Conservation (phyloP, 2,888 invertebrate genomes). For the Apotomis betuletana region DNA sequence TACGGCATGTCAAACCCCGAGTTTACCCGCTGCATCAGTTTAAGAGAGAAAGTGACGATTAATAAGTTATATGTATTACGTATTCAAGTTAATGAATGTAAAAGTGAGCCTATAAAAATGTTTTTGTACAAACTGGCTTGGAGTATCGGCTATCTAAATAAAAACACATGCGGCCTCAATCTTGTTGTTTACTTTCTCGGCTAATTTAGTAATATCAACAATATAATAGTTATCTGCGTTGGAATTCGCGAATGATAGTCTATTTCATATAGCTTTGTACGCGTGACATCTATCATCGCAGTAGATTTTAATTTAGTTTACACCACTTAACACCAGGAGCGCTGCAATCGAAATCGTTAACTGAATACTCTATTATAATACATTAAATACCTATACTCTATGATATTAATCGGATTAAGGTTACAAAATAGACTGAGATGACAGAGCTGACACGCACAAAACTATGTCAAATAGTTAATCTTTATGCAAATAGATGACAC, state of each 20-base stretch:
- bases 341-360: no score
- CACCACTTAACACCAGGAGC: no score
- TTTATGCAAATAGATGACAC: no score
- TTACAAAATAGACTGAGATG: no score
- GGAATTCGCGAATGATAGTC: constrained; percentile 17
- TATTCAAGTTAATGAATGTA: constrained; percentile 39
- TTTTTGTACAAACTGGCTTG: constrained; percentile 28
- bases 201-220: constrained; percentile 30
- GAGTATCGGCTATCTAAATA: constrained; percentile 34
- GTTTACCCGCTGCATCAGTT: constrained; percentile 28
- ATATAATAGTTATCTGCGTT: background rate
- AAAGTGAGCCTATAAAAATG: constrained; percentile 40
- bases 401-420: no score
- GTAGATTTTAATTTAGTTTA: background rate
- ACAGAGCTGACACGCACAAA: no score
- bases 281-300: no score
- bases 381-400: no score
- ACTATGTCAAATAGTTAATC: no score
- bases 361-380: no score
- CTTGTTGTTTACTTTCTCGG: constrained; percentile 36
- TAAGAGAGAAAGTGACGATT: constrained; percentile 54
- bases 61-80: constrained; percentile 49
- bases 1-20: constrained; percentile 9
- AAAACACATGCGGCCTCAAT: constrained; percentile 31
- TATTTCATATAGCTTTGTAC: no score